phyloP scores from a whole-genome alignment of 2,113 vertebrate species.

The Psittacara wagleri region DNA sequence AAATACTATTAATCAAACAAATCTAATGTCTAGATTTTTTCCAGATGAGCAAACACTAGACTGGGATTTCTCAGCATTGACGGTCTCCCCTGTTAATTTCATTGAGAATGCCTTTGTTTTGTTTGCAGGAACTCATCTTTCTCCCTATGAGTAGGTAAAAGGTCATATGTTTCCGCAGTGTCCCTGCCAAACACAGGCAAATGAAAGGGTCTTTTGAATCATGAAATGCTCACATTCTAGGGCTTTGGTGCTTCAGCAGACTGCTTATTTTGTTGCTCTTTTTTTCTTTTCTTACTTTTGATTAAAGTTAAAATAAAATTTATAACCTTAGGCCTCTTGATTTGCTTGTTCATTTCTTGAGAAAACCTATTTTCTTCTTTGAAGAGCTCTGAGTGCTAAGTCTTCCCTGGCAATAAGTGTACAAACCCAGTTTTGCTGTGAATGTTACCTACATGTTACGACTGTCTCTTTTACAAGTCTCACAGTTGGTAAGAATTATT shows the following conservation, averaged over 20 bases:
- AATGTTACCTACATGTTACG: background rate
- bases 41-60: conserved; percentile 43
- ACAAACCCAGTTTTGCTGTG: background rate
- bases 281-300: background rate
- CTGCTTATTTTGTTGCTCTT: background rate
- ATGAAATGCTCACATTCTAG: background rate
- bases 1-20: background rate
- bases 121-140: conserved; percentile 46
- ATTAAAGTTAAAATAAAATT: background rate
- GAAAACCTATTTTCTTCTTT: background rate
- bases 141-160: conserved; percentile 35
- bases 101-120: conserved; percentile 41
- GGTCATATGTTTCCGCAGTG: conserved; percentile 49
- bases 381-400: background rate
- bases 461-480: background rate
- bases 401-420: background rate
- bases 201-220: conserved; percentile 24
- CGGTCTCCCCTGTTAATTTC: background rate
- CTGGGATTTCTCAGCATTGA: conserved; percentile 32
- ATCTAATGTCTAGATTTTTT: conserved; percentile 46
- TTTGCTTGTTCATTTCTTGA: background rate
- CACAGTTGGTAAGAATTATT: background rate
- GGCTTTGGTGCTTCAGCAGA: background rate
- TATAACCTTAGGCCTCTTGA: background rate
- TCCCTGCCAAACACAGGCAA: conserved; percentile 28